Conservation (phyloP, 2,888 invertebrate genomes). For the Mesorhabditis sp. region DNA sequence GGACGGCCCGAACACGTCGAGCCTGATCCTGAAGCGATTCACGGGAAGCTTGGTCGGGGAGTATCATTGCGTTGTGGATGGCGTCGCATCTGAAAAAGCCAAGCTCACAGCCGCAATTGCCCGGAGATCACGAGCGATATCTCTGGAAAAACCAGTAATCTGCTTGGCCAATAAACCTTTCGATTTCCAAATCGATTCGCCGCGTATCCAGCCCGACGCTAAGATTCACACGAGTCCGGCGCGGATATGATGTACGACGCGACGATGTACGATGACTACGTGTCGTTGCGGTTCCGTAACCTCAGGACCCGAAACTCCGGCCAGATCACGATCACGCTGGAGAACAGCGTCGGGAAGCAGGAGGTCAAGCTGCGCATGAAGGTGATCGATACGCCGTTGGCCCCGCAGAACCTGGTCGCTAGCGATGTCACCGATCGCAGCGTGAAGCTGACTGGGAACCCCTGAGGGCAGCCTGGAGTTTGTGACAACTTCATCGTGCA, state of each 20-base stretch:
- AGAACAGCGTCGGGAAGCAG: conserved; percentile 32
- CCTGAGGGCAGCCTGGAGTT: too few species aligned
- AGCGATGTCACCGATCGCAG: not conserved
- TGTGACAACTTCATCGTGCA: conserved; percentile 24
- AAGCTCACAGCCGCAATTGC: conserved; percentile 25
- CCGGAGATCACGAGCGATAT: too few species aligned
- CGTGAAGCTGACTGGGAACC: not conserved
- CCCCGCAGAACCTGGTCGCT: conserved; percentile 13
- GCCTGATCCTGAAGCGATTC: conserved; percentile 24
- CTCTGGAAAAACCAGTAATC: conserved; percentile 19
- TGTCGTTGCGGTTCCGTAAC: conserved; percentile 24
- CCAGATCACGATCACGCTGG: conserved; percentile 26
- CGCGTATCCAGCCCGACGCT: conserved; percentile 19
- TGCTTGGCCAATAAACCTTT: conserved; percentile 37
- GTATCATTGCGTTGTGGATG: conserved; percentile 38
- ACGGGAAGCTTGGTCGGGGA: conserved; percentile 29
- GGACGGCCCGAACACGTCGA: conserved; percentile 14
- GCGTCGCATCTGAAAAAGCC: conserved; percentile 29
- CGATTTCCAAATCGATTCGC: conserved; percentile 22
- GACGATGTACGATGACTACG: conserved; percentile 33
- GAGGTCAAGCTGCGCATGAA: conserved; percentile 23
- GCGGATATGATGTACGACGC: conserved; percentile 21
- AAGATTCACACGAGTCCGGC: conserved; percentile 20
- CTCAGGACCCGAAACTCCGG: conserved; percentile 27
- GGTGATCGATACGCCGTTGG: conserved; percentile 32